Evolutionary conservation across 2,797 vertebrate species (phyloP).

Genomic region (Hydrolagus colliei): DNA sequence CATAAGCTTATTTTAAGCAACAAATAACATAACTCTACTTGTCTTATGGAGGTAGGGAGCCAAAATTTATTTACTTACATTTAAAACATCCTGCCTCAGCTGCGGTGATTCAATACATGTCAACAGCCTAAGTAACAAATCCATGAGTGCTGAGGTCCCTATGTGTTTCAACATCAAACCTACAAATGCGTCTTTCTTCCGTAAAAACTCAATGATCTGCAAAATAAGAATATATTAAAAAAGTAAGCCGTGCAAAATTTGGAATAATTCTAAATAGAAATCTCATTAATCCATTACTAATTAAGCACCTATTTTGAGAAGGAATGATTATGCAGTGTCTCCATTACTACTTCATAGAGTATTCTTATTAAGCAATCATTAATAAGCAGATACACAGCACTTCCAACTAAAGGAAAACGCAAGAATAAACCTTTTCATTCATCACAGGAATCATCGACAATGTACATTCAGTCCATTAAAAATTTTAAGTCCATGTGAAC

Average conservation of each 20-base stretch:
- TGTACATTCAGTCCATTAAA: not conserved
- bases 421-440: not conserved
- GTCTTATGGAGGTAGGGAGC: not conserved
- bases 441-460: not conserved
- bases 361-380: not conserved
- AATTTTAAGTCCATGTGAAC: not conserved
- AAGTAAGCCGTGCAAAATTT: not conserved
- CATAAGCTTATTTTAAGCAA: not conserved
- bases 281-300: not conserved
- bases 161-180: slow-evolving; percentile 96
- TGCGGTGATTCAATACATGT: slow-evolving; percentile 95
- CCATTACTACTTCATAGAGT: not conserved
- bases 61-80: slow-evolving; percentile 60
- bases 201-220: slow-evolving; percentile 92
- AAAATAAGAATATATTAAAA: slow-evolving; percentile 35
- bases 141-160: slow-evolving; percentile 96
- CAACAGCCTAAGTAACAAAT: slow-evolving; percentile 89
- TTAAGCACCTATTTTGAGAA: not conserved
- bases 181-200: slow-evolving; percentile 90
- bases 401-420: not conserved
- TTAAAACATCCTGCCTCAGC: slow-evolving; percentile 88
- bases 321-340: not conserved
- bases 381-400: not conserved
- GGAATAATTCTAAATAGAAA: not conserved
- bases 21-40: not conserved